Base-by-base conservation (phyloP, 2,888 invertebrate genomes). In the Meghimatium bilineatum region DNA sequence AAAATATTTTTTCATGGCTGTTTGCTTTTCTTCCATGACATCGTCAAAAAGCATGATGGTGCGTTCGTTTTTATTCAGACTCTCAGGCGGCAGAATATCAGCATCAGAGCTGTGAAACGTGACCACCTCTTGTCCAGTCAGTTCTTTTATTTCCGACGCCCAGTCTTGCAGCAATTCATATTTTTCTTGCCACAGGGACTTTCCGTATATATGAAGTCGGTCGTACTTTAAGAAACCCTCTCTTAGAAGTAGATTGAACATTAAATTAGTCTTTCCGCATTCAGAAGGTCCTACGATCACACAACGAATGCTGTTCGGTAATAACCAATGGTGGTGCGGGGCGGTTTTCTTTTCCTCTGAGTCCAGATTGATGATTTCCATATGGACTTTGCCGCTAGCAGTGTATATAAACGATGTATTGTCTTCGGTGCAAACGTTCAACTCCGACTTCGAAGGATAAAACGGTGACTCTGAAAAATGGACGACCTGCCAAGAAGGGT, bases 41-140 rank as follows among this genome's bases (percentile, higher is more conserved):
- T 49, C 72, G 29, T 74, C 72, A 29, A 74, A 74, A 14, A 74
- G 29, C 72, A 74, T 44, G 8, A 74, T 49, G 49, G 26, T 71
- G 1, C 71, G 1, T 26, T 71, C 20, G 2, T 71, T 71, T 38
- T 10, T 17, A 49, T 29, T 49, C n/a, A 74, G 49, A 1, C 5
- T 14, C 49, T 74, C 49, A 6, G 29, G 29, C 17, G 72, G 49
- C 1, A 74, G 6, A 29, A 74, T 74, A 17, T 49, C 72, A 1
- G n/a, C 72, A 49, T 44, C 14, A 1, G 12, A 10, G 1, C 49
- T 29, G 29, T 74, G 72, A n/a, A 44, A 74, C 0, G 44, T 14
- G 5, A 49, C 49, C 12, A 74, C 17, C 29, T 49, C 72, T 29
- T 29, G 17, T 29, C 23, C 49, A 1, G 29, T 12, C 12, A n/a